These are phyloP conservation scores for Amphiprion percula DNA, from an alignment of 2,113 vertebrate species.

Conservation along the genomic window DNA sequence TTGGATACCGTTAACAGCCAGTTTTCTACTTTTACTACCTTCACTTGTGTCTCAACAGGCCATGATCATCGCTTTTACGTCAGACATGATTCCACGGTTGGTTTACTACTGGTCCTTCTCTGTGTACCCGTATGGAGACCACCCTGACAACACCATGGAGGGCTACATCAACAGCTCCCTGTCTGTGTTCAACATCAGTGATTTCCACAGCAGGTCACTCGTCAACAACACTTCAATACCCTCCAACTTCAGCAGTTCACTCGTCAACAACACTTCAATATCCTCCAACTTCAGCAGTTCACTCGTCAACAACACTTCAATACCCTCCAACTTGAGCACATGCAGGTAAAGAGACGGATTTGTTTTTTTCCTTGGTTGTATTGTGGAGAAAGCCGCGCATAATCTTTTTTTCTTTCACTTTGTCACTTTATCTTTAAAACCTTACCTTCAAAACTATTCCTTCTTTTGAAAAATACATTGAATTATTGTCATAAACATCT, in stretches of 20 bases:
- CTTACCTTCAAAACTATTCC: too few relatives aligned
- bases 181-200: slow-evolving; percentile 86
- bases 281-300: slow-evolving; percentile 23
- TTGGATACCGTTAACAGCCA: not conserved
- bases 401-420: not conserved
- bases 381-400: not conserved
- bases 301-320: not conserved
- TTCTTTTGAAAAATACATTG: too few relatives aligned
- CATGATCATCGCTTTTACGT: slow-evolving; percentile 96
- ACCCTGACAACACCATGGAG: slow-evolving; percentile 86
- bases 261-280: not conserved
- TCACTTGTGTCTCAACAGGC: slow-evolving; percentile 81
- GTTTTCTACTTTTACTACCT: not conserved
- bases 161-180: slow-evolving; percentile 94
- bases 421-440: too few relatives aligned
- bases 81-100: slow-evolving; percentile 95
- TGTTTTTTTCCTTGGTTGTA: too few relatives aligned
- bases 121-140: slow-evolving; percentile 86
- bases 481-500: too few relatives aligned
- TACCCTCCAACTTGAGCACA: slow-evolving; percentile 64
- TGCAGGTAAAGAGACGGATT: slow-evolving; percentile 85
- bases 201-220: slow-evolving; percentile 80
- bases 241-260: slow-evolving; percentile 27
- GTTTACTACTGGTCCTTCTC: slow-evolving; percentile 98
- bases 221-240: not conserved